These are phyloP conservation scores for Gopherus flavomarginatus DNA, from an alignment of 2,113 vertebrate genomes.

Conservation along the genomic window DNA sequence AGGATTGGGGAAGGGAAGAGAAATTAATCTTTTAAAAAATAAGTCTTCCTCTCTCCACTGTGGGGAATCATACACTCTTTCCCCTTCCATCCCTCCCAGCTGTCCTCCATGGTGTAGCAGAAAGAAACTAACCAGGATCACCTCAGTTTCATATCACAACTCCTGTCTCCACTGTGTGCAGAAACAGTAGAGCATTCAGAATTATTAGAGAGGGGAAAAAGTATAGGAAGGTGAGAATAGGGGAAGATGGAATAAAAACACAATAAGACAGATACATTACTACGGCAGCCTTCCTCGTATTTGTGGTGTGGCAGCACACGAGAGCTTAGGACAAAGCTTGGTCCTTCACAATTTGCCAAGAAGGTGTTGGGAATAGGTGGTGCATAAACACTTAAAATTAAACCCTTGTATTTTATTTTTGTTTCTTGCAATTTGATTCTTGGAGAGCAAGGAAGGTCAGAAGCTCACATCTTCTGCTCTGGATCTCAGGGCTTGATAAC, in stretches of 20 bases:
- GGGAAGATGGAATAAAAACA: background rate
- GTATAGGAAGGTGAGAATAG: background rate
- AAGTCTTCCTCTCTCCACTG: background rate
- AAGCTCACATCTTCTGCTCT: background rate
- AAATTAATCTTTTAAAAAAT: background rate
- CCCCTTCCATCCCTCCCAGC: background rate
- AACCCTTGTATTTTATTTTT: background rate
- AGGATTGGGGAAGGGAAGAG: background rate
- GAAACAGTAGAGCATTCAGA: slow-evolving; percentile 3
- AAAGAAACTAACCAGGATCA: background rate
- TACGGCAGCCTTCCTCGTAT: background rate
- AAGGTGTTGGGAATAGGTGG: background rate
- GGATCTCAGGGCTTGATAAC: background rate
- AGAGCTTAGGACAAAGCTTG: background rate
- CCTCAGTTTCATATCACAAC: background rate
- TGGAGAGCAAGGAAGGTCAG: background rate
- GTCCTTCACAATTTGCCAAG: background rate
- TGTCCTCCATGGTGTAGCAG: background rate
- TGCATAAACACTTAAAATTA: fast-evolving
- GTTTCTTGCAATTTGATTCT: fast-evolving
- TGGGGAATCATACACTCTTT: background rate
- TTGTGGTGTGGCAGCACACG: background rate
- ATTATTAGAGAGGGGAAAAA: background rate
- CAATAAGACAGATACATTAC: background rate
- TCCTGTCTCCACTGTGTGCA: background rate